Conservation (phyloP, 2,113 vertebrate genomes). For the human region DNA sequence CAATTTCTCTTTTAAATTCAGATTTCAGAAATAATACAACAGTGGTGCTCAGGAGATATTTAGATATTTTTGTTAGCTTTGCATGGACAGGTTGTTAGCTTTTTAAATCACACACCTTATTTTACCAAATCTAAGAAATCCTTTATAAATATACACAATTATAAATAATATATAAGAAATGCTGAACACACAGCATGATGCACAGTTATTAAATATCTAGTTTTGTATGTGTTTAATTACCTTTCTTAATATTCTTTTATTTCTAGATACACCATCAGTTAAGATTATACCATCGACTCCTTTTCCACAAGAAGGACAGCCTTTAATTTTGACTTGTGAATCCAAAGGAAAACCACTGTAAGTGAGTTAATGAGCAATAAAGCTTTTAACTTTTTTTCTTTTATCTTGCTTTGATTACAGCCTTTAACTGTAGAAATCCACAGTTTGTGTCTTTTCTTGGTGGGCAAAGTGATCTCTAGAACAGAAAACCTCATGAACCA, state of each 20-base stretch:
- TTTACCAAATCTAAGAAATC: slow-evolving; percentile 63
- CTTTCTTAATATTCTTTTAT: slow-evolving; percentile 61
- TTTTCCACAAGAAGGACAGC: slow-evolving; percentile 97
- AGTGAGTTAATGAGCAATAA: slow-evolving; percentile 85
- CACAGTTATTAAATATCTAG: slow-evolving; percentile 57
- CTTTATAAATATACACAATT: neutral
- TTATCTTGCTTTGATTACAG: slow-evolving; percentile 76
- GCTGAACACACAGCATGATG: slow-evolving; percentile 37
- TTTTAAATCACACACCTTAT: slow-evolving; percentile 50
- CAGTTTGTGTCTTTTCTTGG: slow-evolving; percentile 68
- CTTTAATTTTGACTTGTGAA: slow-evolving; percentile 96
- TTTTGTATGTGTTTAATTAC: slow-evolving; percentile 66
- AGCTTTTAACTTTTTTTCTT: slow-evolving; percentile 69
- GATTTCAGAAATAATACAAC: slow-evolving; percentile 55
- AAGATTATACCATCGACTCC: slow-evolving; percentile 93
- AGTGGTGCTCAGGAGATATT: slow-evolving; percentile 18
- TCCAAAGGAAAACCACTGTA: slow-evolving; percentile 98
- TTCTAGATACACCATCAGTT: slow-evolving; percentile 94
- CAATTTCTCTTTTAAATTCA: slow-evolving; percentile 71
- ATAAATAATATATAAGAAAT: neutral
- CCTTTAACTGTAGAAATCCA: slow-evolving; percentile 73
- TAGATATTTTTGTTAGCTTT: slow-evolving; percentile 52
- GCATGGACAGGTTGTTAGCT: neutral
- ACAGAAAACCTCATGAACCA: slow-evolving; percentile 76
- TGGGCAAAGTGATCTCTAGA: slow-evolving; percentile 73